These are phyloP conservation scores for Hyperoplus lanceolatus DNA, from an alignment of 2,797 vertebrate genomes.

Conservation along the genomic window DNA sequence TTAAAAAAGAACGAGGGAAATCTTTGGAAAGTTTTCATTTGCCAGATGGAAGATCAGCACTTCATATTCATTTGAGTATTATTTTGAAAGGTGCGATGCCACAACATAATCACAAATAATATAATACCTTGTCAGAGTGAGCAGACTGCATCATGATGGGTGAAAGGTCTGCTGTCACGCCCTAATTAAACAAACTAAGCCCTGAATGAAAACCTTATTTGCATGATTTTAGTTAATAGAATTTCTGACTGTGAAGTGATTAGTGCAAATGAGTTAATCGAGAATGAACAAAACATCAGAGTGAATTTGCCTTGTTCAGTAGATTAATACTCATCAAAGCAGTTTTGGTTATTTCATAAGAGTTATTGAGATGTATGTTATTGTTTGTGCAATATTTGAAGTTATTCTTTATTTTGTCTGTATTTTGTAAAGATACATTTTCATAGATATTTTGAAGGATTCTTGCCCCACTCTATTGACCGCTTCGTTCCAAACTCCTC, in stretches of 20 bases:
- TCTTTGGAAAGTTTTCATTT: background rate
- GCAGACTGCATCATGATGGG: background rate
- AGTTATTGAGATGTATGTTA: background rate
- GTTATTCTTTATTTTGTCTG: background rate
- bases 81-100: conserved; percentile 12
- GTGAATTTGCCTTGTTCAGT: background rate
- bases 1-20: background rate
- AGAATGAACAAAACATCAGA: background rate
- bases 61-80: conserved; percentile 15
- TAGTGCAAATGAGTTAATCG: background rate
- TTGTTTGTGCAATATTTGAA: background rate
- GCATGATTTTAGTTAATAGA: conserved; percentile 11
- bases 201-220: conserved; percentile 6
- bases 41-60: conserved; percentile 18
- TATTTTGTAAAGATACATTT: background rate
- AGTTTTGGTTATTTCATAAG: background rate
- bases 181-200: conserved; percentile 25
- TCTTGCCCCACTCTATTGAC: too few species aligned
- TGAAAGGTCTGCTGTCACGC: conserved; percentile 1
- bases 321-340: conserved; percentile 1
- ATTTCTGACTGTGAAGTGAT: background rate
- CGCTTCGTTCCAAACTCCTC: too few species aligned
- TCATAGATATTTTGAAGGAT: background rate
- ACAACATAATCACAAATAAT: conserved; percentile 10
- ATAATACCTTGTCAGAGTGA: background rate